phyloP scores from a whole-genome alignment of 2,888 invertebrate genomes.

The Lapara coniferarum region DNA sequence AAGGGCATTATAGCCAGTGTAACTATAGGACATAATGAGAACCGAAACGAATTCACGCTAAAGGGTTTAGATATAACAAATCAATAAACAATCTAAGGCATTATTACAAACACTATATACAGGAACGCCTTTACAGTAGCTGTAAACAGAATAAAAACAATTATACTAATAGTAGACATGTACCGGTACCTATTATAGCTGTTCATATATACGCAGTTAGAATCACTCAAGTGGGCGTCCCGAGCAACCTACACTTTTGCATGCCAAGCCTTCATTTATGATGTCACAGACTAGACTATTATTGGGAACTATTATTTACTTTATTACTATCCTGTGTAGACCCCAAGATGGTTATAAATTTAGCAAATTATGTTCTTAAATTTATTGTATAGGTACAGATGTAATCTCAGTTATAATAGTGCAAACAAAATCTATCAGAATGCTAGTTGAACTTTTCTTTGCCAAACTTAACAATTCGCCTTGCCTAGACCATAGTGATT shows the following conservation, averaged over 20 bases:
- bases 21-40: too few relatives aligned
- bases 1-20: too few relatives aligned
- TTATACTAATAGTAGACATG: background rate
- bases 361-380: too few relatives aligned
- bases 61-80: background rate
- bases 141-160: slow-evolving; percentile 11
- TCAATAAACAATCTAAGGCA: background rate
- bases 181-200: slow-evolving; percentile 12
- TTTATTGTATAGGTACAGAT: too few relatives aligned
- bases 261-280: slow-evolving; percentile 9
- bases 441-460: too few relatives aligned
- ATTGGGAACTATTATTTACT: background rate
- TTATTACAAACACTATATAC: background rate
- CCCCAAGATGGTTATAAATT: too few relatives aligned
- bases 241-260: slow-evolving; percentile 25
- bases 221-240: slow-evolving; percentile 20
- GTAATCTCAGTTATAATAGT: too few relatives aligned
- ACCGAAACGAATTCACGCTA: background rate
- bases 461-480: too few relatives aligned
- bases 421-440: too few relatives aligned
- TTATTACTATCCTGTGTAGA: too few relatives aligned
- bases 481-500: too few relatives aligned
- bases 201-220: slow-evolving; percentile 20
- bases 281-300: slow-evolving; percentile 12
- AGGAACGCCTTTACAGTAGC: background rate